Conservation (phyloP, 2,113 vertebrate species). For the Solea solea region DNA sequence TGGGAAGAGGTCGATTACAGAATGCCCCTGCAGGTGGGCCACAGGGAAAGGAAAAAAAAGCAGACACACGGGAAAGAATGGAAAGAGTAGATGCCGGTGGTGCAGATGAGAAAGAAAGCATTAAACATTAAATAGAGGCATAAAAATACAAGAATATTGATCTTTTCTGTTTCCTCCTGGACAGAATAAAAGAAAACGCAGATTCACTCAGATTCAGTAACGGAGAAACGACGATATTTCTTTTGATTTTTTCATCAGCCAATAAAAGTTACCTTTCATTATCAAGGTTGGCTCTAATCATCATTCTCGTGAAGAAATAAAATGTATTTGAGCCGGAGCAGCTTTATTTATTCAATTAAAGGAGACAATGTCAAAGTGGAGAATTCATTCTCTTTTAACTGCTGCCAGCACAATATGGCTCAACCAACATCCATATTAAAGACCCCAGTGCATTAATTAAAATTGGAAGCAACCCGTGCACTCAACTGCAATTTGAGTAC, state of each 20-base stretch:
- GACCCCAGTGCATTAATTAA: conserved; percentile 77
- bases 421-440: conserved; percentile 75
- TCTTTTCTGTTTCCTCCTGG: not conserved
- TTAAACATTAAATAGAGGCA: not conserved
- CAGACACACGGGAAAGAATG: not conserved
- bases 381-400: conserved; percentile 73
- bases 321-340: conserved; percentile 54
- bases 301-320: conserved; percentile 26
- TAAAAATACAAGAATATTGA: not conserved
- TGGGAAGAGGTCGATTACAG: conserved; percentile 4
- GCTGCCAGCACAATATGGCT: conserved; percentile 75
- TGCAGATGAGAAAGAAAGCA: not conserved
- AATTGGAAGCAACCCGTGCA: conserved; percentile 58
- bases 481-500: conserved; percentile 64
- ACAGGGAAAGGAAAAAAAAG: not conserved
- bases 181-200: not conserved
- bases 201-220: too few species aligned
- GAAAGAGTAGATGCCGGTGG: not conserved
- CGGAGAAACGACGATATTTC: too few species aligned
- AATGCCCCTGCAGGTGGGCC: not conserved
- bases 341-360: conserved; percentile 77
- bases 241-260: not conserved
- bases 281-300: conserved; percentile 40
- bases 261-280: conserved; percentile 54
- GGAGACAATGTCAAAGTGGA: conserved; percentile 64